Percentiles rank a stretch among this genome's conserved stretches.
Conservation (phyloP, 2,797 vertebrate genomes). For the Spheniscus humboldti region DNA sequence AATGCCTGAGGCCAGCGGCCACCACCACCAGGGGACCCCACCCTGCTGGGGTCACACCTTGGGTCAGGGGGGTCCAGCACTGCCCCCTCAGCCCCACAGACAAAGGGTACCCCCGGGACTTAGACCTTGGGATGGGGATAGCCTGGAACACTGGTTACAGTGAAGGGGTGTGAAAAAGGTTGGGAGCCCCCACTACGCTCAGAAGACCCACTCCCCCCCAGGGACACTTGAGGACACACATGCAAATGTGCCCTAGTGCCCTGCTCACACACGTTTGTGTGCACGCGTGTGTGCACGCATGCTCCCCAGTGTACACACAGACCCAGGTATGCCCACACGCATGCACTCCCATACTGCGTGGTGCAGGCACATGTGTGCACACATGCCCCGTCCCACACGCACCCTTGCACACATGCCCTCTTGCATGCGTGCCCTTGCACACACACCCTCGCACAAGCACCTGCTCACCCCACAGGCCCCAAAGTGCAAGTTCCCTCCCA, state of each 20-base stretch:
- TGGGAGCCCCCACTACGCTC: background rate
- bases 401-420: background rate
- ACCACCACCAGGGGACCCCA: background rate
- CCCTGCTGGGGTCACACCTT: background rate
- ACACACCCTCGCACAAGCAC: too few relatives aligned
- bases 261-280: background rate
- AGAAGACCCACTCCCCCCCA: background rate
- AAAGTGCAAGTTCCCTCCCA: background rate
- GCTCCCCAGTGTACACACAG: background rate
- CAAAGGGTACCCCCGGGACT: too few relatives aligned
- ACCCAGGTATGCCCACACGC: too few relatives aligned
- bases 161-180: background rate
- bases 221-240: too few relatives aligned
- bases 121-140: background rate
- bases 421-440: background rate
- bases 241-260: too few relatives aligned
- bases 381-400: too few relatives aligned
- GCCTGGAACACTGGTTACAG: background rate
- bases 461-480: background rate
- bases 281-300: rapidly evolving
- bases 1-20: background rate
- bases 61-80: background rate
- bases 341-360: background rate
- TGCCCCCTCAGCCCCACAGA: background rate
- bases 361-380: too few relatives aligned